These are phyloP conservation scores for Merodon equestris DNA, from an alignment of 2,888 invertebrate species.

Conservation along the genomic window DNA sequence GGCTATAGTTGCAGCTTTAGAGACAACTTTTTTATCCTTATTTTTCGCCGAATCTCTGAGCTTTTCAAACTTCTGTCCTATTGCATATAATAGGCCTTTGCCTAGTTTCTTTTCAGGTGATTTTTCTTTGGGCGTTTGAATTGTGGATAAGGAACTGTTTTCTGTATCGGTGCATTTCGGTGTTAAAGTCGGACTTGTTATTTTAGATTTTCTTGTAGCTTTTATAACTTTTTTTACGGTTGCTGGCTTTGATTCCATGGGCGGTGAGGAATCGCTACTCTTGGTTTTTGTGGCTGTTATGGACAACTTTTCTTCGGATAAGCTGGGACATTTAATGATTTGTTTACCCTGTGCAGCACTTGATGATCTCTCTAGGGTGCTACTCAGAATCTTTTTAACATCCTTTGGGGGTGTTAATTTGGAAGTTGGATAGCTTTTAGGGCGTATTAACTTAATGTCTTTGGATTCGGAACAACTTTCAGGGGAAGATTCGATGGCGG, in stretches of 20 bases:
- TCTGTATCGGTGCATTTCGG: conserved; percentile 71
- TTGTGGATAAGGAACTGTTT: conserved; percentile 70
- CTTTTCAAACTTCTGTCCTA: conserved; percentile 89
- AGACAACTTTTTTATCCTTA: conserved; percentile 73
- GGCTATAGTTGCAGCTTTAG: conserved; percentile 50
- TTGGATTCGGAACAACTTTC: conserved; percentile 55
- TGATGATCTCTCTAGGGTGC: conserved; percentile 26
- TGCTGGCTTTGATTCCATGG: conserved; percentile 71
- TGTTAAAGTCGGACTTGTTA: conserved; percentile 73
- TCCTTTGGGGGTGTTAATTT: conserved; percentile 77
- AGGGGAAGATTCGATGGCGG: conserved; percentile 34
- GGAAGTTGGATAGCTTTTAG: conserved; percentile 82
- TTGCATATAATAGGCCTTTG: conserved; percentile 84
- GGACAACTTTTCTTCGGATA: conserved; percentile 72
- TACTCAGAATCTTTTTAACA: conserved; percentile 70
- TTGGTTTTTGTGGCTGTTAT: conserved; percentile 73
- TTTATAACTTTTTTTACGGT: conserved; percentile 72
- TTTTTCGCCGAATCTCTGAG: conserved; percentile 80
- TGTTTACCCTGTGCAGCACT: conserved; percentile 20
- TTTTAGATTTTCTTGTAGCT: conserved; percentile 74
- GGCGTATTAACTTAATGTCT: conserved; percentile 79
- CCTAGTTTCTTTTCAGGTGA: conserved; percentile 82
- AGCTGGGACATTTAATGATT: conserved; percentile 35
- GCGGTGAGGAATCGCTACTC: conserved; percentile 70
- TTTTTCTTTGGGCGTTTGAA: conserved; percentile 74